Evolutionary conservation across 64 coral and sea anemone genomes (phyloP).

Genomic region (Montipora foliosa): DNA sequence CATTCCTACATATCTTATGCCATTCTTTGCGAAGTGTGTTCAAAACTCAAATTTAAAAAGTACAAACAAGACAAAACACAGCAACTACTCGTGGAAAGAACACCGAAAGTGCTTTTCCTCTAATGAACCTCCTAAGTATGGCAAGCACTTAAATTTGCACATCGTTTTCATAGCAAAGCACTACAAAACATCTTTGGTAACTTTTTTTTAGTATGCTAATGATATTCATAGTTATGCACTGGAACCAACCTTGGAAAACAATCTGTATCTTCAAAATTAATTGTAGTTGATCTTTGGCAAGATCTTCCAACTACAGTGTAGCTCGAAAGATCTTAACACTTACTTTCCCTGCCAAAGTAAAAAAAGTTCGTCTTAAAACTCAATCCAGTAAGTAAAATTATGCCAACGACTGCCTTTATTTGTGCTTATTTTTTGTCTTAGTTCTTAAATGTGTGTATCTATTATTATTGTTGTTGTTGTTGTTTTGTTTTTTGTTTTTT

Average conservation of each 20-base stretch:
- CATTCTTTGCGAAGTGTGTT: slow-evolving; percentile 33
- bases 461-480: neutral
- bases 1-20: too few species aligned
- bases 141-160: slow-evolving; percentile 42
- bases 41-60: slow-evolving; percentile 23
- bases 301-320: neutral
- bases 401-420: neutral
- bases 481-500: neutral
- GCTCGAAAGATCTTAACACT: neutral
- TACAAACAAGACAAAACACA: slow-evolving; percentile 56
- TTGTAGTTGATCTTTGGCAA: slow-evolving; percentile 15
- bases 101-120: slow-evolving; percentile 33
- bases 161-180: slow-evolving; percentile 10
- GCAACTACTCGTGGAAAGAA: slow-evolving; percentile 10
- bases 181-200: slow-evolving; percentile 25
- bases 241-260: slow-evolving; percentile 43
- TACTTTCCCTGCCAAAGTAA: neutral
- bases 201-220: slow-evolving; percentile 27
- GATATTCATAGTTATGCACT: slow-evolving; percentile 20
- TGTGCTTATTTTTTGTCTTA: neutral
- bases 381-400: neutral
- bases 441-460: neutral
- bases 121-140: slow-evolving; percentile 34
- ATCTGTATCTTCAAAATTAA: neutral
- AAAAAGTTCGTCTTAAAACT: neutral